These are phyloP conservation scores for Papilio elwesi DNA, from an alignment of 2,888 invertebrate genomes.

Conservation along the genomic window DNA sequence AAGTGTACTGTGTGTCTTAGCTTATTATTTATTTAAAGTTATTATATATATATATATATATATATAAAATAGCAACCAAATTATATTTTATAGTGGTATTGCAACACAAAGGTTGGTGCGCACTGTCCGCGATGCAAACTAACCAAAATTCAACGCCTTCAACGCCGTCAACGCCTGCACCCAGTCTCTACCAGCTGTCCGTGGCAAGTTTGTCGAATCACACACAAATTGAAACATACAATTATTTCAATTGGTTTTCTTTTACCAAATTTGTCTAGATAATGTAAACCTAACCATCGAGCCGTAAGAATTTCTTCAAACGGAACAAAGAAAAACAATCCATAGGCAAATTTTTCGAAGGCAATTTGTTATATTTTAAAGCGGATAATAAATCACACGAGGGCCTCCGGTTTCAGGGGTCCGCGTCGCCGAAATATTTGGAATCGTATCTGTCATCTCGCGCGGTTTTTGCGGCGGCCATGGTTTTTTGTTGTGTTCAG, in stretches of 20 bases:
- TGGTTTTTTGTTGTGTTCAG: constrained; percentile 61
- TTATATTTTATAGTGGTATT: no score
- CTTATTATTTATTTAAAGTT: no score
- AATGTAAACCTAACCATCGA: constrained; percentile 26
- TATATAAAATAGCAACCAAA: no score
- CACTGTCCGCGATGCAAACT: no score
- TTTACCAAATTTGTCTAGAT: constrained; percentile 7
- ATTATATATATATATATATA: no score
- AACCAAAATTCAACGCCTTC: no score
- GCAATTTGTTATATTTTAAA: constrained; percentile 77
- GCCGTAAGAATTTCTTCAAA: constrained; percentile 28
- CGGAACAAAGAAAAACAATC: constrained; percentile 31
- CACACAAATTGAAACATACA: neutral
- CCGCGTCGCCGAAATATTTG: constrained; percentile 80
- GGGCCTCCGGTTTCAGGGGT: constrained; percentile 76
- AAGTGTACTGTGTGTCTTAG: no score
- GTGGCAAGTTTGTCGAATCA: no score
- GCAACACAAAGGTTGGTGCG: no score
- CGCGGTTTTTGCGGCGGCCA: constrained; percentile 62
- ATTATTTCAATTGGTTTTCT: no score
- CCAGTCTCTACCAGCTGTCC: no score
- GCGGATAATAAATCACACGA: constrained; percentile 71
- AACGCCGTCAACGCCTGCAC: no score
- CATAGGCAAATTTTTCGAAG: constrained; percentile 58
- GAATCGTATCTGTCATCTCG: constrained; percentile 77